Percentiles rank a stretch among this genome's conserved stretches.
phyloP scores from a whole-genome alignment of 2,888 invertebrate species.

The Myathropa florea region DNA sequence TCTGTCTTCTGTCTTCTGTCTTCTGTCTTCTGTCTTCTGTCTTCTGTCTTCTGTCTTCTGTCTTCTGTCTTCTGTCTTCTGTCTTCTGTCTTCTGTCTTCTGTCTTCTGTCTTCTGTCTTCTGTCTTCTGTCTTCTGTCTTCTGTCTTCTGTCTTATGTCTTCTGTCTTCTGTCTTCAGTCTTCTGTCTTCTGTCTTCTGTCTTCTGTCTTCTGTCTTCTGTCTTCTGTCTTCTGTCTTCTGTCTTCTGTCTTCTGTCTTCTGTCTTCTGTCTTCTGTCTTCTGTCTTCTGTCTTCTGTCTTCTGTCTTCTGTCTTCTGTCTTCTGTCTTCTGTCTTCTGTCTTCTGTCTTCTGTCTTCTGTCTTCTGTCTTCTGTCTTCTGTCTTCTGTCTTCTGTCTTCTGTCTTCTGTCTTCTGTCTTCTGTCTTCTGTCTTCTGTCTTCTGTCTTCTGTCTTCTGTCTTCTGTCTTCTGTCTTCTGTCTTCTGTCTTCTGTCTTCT shows the following conservation, averaged over 20 bases:
- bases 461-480: background rate
- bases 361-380: background rate
- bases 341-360: background rate
- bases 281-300: too few species aligned
- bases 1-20: background rate
- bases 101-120: background rate
- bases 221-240: too few species aligned
- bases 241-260: too few species aligned
- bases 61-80: background rate
- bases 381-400: background rate
- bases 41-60: background rate
- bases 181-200: background rate
- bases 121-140: background rate
- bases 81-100: background rate
- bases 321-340: background rate
- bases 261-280: too few species aligned
- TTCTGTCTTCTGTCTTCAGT: too few species aligned
- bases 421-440: background rate
- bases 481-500: background rate
- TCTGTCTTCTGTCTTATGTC: background rate
- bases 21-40: background rate
- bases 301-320: too few species aligned
- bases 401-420: background rate
- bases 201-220: too few species aligned
- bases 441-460: background rate